Percentiles rank a stretch among this genome's conserved stretches.
Evolutionary conservation across 2,113 vertebrate genomes (phyloP).

Genomic region (Ifrita kowaldi): DNA sequence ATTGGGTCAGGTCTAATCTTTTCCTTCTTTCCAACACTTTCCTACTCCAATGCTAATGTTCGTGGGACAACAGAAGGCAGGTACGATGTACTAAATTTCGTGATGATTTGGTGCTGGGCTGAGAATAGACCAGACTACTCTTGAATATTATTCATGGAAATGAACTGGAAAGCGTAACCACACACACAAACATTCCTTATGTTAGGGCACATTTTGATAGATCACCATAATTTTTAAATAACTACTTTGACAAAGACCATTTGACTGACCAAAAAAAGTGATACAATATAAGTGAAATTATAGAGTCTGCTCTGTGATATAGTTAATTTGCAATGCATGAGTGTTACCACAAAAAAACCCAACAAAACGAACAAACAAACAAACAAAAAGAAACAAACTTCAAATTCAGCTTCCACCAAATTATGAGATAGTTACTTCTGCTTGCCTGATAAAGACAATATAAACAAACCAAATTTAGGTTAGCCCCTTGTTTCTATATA

Average conservation of each 20-base stretch:
- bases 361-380: too few relatives aligned
- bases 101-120: not conserved
- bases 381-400: not conserved
- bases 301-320: not conserved
- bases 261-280: not conserved
- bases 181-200: accelerated
- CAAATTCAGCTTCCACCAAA: not conserved
- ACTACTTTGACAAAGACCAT: not conserved
- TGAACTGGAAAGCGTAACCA: not conserved
- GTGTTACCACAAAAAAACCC: not conserved
- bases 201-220: not conserved
- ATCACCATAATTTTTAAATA: not conserved
- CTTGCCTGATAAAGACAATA: not conserved
- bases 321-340: not conserved
- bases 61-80: not conserved
- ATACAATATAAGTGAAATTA: not conserved
- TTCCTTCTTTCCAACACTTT: not conserved
- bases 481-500: not conserved
- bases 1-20: not conserved
- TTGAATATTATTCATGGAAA: not conserved
- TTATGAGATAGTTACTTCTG: not conserved
- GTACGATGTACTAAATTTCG: accelerated
- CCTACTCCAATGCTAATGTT: too few relatives aligned
- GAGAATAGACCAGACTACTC: not conserved
- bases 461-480: not conserved